Conservation (phyloP, 2,113 vertebrate genomes). For the Formicarius rufipectus region DNA sequence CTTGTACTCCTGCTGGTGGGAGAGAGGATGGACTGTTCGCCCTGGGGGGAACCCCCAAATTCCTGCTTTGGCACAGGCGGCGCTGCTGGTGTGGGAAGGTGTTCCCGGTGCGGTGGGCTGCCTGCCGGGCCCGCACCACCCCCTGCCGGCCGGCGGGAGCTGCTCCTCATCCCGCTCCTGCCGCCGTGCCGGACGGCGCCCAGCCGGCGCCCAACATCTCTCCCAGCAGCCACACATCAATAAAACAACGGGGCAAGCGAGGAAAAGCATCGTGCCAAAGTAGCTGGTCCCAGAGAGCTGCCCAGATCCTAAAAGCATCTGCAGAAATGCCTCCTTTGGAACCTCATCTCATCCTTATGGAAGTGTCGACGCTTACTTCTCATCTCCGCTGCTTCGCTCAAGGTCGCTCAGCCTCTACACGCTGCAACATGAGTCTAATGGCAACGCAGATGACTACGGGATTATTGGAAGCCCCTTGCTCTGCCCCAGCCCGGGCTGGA, state of each 20-base stretch:
- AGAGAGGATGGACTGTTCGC: fast-evolving
- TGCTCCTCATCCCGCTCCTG: neutral
- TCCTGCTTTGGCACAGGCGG: fast-evolving
- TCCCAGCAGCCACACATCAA: neutral
- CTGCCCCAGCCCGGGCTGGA: neutral
- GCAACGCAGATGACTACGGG: neutral
- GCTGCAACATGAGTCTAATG: neutral
- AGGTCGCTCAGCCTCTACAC: neutral
- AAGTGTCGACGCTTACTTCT: neutral
- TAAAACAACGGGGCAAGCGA: neutral
- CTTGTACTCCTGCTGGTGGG: neutral
- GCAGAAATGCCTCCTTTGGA: neutral
- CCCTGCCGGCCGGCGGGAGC: neutral
- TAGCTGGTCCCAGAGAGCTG: neutral
- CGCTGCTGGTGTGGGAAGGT: fast-evolving
- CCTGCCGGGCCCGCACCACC: neutral
- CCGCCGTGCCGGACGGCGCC: neutral
- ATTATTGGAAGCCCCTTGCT: neutral
- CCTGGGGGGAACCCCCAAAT: fast-evolving
- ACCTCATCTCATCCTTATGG: neutral
- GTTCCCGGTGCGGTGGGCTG: neutral
- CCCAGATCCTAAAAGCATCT: neutral
- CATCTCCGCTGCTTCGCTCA: neutral
- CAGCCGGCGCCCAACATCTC: fast-evolving
- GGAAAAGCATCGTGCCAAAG: neutral